These are phyloP conservation scores for Drosophila repleta DNA, from an alignment of 1,140 invertebrate species.

Conservation along the genomic window DNA sequence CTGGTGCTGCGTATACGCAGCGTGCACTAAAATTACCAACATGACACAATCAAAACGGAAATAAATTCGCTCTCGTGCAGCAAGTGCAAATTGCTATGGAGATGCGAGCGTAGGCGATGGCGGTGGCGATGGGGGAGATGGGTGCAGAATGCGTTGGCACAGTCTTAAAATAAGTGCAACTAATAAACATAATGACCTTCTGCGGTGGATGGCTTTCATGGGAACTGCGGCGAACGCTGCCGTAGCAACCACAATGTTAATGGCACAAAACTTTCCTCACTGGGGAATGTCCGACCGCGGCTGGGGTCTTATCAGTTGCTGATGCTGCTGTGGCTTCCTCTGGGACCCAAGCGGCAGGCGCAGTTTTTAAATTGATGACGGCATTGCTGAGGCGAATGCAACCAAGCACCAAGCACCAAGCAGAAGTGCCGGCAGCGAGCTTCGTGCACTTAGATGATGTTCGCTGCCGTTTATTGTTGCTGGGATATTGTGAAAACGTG, in stretches of 20 bases:
- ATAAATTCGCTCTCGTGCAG: slow-evolving; percentile 68
- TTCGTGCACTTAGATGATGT: slow-evolving; percentile 31
- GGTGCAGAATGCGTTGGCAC: slow-evolving; percentile 1
- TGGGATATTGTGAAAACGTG: slow-evolving; percentile 53
- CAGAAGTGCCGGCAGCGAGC: too few species aligned
- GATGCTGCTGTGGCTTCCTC: neutral
- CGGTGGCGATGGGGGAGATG: neutral
- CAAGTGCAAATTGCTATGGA: slow-evolving; percentile 55
- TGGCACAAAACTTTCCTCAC: slow-evolving; percentile 44
- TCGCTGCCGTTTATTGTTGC: slow-evolving; percentile 48
- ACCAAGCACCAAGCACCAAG: slow-evolving; percentile 4
- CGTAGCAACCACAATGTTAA: slow-evolving; percentile 43
- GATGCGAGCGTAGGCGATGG: slow-evolving; percentile 9
- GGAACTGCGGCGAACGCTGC: slow-evolving; percentile 11
- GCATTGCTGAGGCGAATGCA: slow-evolving; percentile 31
- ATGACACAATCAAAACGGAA: slow-evolving; percentile 82
- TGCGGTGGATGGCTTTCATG: slow-evolving; percentile 1
- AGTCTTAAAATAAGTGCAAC: slow-evolving; percentile 62
- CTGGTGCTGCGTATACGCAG: slow-evolving; percentile 68
- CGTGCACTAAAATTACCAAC: slow-evolving; percentile 69
- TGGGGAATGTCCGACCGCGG: slow-evolving; percentile 28
- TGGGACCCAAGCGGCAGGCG: neutral
- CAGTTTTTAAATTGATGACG: slow-evolving; percentile 76
- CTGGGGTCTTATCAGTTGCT: slow-evolving; percentile 61
- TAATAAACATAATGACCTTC: slow-evolving; percentile 75